Base-by-base conservation (phyloP, 2,888 invertebrate species). In the Eubasilissa splendida region DNA sequence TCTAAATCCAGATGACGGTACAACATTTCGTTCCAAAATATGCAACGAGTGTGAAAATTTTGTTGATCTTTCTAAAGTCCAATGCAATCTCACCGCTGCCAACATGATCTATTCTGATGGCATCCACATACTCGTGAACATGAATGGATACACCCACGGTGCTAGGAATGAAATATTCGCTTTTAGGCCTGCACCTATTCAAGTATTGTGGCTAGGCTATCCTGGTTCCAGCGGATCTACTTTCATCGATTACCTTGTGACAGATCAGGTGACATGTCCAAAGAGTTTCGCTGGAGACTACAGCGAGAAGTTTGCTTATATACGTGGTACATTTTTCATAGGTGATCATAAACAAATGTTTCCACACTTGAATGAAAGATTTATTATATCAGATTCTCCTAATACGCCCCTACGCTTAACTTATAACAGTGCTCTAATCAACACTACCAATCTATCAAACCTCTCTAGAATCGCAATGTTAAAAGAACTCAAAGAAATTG, bases 131-230 rank as follows among this genome's bases (percentile, higher is more conserved):
- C 91, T 99, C 83, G 96, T 99, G 11, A 99, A 99, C 88, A 99
- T 99, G 99, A 99, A 99, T 88, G 99, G 99, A 0, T 99, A 99
- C 87, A 99, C 99, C 0, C 99, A 99, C 89, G 99, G 99, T 0
- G 99, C 99, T 0, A 92, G 99, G 79, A 99, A 99, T 90, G 99
- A 99, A 90, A 98, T 99, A 85, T 99, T 99, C 89, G 99, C 99
- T 12, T 90, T 99, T 76, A 92, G 95, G 85, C 99, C 99, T 4
- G 97, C 99, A 3, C 99, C 99, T 0, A 92, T 99, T 85, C 99
- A 99, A 91, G 96, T 96, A 2, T 99, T 99, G 99, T 99, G 99
- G 99, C 91, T 99, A 52, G 99, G 99, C 3, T 99, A 99, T 90
- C 99, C 99, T 0, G 99, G 99, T 8, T 99, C 99, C 0, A 98